Percentiles rank a stretch among this genome's conserved stretches.
phyloP scores from a whole-genome alignment of 2,888 invertebrate species.

The Geophilus truncorum region DNA sequence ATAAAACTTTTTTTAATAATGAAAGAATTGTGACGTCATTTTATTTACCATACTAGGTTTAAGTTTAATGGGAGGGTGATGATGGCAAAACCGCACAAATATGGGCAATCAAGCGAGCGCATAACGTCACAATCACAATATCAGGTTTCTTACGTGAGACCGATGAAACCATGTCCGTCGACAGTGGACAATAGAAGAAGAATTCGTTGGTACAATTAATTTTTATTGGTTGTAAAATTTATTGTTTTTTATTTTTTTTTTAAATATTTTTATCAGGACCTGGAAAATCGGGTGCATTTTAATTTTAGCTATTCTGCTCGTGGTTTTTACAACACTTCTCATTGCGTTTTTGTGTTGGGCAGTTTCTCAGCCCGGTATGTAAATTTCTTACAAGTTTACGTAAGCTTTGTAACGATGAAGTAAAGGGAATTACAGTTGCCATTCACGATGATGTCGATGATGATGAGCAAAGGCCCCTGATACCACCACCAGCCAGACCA shows the following conservation, averaged over 20 bases:
- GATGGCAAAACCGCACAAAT: too few relatives aligned
- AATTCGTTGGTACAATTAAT: neutral
- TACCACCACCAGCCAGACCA: too few relatives aligned
- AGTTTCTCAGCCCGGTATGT: neutral
- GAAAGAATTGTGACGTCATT: too few relatives aligned
- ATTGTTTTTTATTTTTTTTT: neutral
- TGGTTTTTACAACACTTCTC: neutral
- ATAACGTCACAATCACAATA: neutral
- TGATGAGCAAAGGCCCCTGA: too few relatives aligned
- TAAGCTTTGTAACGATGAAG: neutral
- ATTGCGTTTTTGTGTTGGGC: neutral
- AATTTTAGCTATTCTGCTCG: neutral
- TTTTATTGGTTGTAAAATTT: neutral
- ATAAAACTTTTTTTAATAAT: too few relatives aligned
- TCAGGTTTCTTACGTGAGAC: neutral
- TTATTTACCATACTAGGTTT: too few relatives aligned
- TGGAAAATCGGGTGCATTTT: neutral
- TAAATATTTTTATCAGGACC: neutral
- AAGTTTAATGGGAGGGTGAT: too few relatives aligned
- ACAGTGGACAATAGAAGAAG: too few relatives aligned
- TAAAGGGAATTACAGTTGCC: neutral
- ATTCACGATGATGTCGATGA: neutral
- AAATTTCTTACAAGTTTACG: neutral
- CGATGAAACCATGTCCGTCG: neutral
- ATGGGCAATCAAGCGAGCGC: too few relatives aligned